Base-by-base conservation (phyloP, 2,113 vertebrate genomes). In the Reinhardtius hippoglossoides region DNA sequence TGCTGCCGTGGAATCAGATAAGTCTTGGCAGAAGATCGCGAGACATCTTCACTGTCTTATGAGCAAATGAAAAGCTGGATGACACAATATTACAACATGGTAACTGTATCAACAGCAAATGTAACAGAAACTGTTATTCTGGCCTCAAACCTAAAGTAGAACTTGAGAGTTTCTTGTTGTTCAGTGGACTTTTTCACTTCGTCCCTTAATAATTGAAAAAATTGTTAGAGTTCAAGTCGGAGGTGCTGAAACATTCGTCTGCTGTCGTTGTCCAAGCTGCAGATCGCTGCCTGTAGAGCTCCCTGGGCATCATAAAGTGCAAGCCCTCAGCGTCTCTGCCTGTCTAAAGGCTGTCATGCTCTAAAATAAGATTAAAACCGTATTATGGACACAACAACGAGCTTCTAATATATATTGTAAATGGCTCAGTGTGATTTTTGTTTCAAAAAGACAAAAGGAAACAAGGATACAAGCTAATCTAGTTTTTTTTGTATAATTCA, bases 181-280 rank as follows among this genome's bases (percentile, higher is more conserved):
- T 6, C 48, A 50, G 50, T 54, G 9, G 14, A 21, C 18, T n/a
- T 2, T 10, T 42, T 42, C 50, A 20, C 20, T n/a, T 9, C 8
- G 14, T 21, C 50, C 18, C 8, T 48, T 48, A 31, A 31, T 15
- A 5, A 46, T 46, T 14, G 14, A 1, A 3, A 18, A 6, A 42
- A 3, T 42, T 12, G 40, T 42, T 13, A 3, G 40, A 42, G 12
- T 48, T 48, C 44, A 48, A 48, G 42, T 44, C 12, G 35, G 35
- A 37, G 9, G 35, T 37, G 35, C 35, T 9, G 35, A 37, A 37
- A 31, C 8, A 0, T 42, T 10, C 12, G 9, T 42, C 40, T 42
- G 10, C 2, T 42, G 40, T 42, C 37, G 8, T 40, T 40, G 50
- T 20, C 52, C 81, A 54, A 61, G 71, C 24, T 57, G 46, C 73